phyloP scores from a whole-genome alignment of 1,140 invertebrate genomes.

The Diabrotica virgifera region DNA sequence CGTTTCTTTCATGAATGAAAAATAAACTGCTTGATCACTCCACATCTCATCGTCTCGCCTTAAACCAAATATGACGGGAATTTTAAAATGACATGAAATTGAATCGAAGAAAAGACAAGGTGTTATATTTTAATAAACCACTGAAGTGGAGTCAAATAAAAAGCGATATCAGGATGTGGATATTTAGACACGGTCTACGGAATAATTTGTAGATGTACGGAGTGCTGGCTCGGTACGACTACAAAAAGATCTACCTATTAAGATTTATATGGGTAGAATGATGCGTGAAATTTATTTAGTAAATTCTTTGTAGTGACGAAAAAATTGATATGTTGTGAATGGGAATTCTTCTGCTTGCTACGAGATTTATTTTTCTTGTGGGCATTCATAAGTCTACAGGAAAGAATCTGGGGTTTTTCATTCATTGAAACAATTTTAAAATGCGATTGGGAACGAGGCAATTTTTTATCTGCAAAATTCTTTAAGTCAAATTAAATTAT shows the following conservation, averaged over 20 bases:
- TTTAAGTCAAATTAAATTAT: too few relatives aligned
- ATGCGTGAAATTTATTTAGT: slow-evolving; percentile 3
- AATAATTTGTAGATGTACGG: neutral
- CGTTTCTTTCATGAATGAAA: too few relatives aligned
- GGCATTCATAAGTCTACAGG: neutral
- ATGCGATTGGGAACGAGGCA: too few relatives aligned
- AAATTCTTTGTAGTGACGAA: neutral
- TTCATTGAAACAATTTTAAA: neutral
- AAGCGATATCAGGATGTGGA: neutral
- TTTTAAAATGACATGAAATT: slow-evolving; percentile 1
- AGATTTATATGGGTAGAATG: slow-evolving; percentile 3
- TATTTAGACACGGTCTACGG: neutral
- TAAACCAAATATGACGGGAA: neutral
- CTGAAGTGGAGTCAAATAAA: neutral
- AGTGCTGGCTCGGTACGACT: neutral
- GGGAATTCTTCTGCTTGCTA: neutral
- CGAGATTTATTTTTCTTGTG: neutral
- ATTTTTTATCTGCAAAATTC: too few relatives aligned
- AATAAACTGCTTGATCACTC: too few relatives aligned
- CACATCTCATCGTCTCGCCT: neutral
- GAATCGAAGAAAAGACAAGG: neutral
- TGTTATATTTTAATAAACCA: slow-evolving; percentile 3
- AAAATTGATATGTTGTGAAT: slow-evolving; percentile 3
- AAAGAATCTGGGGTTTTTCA: slow-evolving; percentile 2
- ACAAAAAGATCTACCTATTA: slow-evolving; percentile 3